These are phyloP conservation scores for Synchiropus splendidus DNA, from an alignment of 2,113 vertebrate species.

Conservation along the genomic window DNA sequence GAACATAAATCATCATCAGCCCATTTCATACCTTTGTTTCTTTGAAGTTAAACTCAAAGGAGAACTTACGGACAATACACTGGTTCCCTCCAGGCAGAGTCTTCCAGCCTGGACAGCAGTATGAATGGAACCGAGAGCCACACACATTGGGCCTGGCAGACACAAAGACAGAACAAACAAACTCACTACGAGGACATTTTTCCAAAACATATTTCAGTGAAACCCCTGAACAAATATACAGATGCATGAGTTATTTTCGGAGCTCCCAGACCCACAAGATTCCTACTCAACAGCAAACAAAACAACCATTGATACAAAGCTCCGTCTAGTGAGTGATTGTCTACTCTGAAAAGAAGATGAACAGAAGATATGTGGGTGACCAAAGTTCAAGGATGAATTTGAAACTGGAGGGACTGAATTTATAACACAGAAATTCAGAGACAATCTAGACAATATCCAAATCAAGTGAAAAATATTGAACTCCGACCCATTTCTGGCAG, in stretches of 20 bases:
- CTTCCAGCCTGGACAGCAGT: slow-evolving; percentile 98
- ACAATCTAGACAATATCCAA: no score
- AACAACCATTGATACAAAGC: slow-evolving; percentile 27
- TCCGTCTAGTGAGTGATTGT: slow-evolving; percentile 22
- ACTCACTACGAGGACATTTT: slow-evolving; percentile 15
- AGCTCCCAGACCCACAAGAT: slow-evolving; percentile 11
- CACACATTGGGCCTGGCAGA: slow-evolving; percentile 87
- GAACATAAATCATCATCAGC: slow-evolving; percentile 2
- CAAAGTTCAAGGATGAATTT: no score
- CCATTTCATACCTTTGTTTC: no score
- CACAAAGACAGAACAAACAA: slow-evolving; percentile 31
- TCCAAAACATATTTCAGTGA: slow-evolving; percentile 25
- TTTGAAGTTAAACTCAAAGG: slow-evolving; percentile 1
- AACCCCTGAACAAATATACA: slow-evolving; percentile 34
- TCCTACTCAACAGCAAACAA: slow-evolving; percentile 34
- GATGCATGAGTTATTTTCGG: slow-evolving; percentile 20
- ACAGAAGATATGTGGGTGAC: background rate
- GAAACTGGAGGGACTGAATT: no score
- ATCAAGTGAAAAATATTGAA: no score
- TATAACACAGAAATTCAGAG: no score
- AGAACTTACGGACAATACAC: slow-evolving; percentile 96
- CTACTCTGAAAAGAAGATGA: slow-evolving; percentile 11
- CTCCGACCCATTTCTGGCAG: slow-evolving; percentile 49
- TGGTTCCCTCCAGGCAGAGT: slow-evolving; percentile 94
- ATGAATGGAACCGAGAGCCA: slow-evolving; percentile 95